phyloP scores from a whole-genome alignment of 2,888 invertebrate species.

The Eulithis testata region DNA sequence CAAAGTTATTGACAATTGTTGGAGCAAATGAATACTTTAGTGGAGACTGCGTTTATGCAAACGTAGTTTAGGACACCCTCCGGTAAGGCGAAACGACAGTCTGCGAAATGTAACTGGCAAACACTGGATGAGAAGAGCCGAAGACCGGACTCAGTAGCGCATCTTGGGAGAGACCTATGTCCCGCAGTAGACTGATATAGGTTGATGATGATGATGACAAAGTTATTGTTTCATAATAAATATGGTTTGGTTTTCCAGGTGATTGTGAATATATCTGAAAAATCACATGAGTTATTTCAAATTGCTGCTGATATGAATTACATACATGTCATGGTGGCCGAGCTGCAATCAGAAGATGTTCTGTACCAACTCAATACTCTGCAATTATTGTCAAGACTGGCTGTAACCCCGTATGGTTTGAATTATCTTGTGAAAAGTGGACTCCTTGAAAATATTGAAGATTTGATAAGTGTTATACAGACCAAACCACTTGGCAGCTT shows the following conservation, averaged over 20 bases:
- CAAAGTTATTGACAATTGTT: too few species aligned
- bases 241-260: slow-evolving; percentile 73
- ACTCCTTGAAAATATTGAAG: slow-evolving; percentile 86
- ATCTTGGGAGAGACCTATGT: too few species aligned
- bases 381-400: slow-evolving; percentile 90
- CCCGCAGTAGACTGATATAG: too few species aligned
- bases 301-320: slow-evolving; percentile 86
- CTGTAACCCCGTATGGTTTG: slow-evolving; percentile 89
- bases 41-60: too few species aligned
- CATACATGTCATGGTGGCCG: slow-evolving; percentile 86
- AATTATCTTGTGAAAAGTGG: slow-evolving; percentile 88
- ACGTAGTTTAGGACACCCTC: too few species aligned
- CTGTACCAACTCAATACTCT: slow-evolving; percentile 92
- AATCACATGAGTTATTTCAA: slow-evolving; percentile 85
- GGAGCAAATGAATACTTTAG: too few species aligned
- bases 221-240: too few species aligned
- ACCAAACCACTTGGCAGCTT: slow-evolving; percentile 87
- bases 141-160: too few species aligned
- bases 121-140: too few species aligned
- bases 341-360: slow-evolving; percentile 89
- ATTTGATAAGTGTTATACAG: slow-evolving; percentile 83
- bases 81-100: too few species aligned
- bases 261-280: slow-evolving; percentile 86
- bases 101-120: too few species aligned
- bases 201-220: too few species aligned